Base-by-base conservation (phyloP, 1,140 invertebrate species). In the Amphibalanus amphitrite region DNA sequence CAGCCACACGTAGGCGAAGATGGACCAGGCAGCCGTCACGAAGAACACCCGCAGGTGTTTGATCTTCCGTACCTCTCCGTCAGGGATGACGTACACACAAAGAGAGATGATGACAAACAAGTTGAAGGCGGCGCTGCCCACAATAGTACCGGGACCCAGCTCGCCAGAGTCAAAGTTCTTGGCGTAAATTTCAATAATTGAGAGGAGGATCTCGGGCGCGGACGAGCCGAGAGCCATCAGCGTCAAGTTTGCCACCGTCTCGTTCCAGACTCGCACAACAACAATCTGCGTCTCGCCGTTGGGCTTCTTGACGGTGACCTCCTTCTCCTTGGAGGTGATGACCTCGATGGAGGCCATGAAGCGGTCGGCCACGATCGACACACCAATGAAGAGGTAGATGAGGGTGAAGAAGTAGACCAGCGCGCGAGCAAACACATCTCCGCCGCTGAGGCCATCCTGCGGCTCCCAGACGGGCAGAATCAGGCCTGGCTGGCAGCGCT, bases 321-420 rank as follows among this genome's bases (percentile, higher is more conserved):
- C 92, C 75, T 91, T 91, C 79, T 98, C 95, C 79, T 95, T 90
- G 0, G 94, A 97, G 8, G 97, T 99, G 78, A 99, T 99, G 72
- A 98, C 95, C 85, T 99, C 96, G 79, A 99, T 99, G 73, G 95
- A 90, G 1, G 93, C 93, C 97, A 99, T 98, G 82, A 99, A 99
- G 20, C 95, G 87, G 81, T 99, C 97, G 33, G 96, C 96, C 59
- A 98, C 90, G 78, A 99, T 98, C 72, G 95, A 98, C 6, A 99
- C 95, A 38, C 97, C 97, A 77, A 99, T 91, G 82, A 99, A 99
- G 75, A 98, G 85, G 80, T 97, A 99, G 59, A 92, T 80, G 79
- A 99, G 86, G 26, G 86, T 81, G 6, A 93, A 75, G 80, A 98
- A 95, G 80, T 99, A 99, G 29, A 96, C 87, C 29, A 90, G 75